These are phyloP conservation scores for Hermatobates lingyangjiaoensis DNA, from an alignment of 1,140 invertebrate genomes.

Conservation along the genomic window DNA sequence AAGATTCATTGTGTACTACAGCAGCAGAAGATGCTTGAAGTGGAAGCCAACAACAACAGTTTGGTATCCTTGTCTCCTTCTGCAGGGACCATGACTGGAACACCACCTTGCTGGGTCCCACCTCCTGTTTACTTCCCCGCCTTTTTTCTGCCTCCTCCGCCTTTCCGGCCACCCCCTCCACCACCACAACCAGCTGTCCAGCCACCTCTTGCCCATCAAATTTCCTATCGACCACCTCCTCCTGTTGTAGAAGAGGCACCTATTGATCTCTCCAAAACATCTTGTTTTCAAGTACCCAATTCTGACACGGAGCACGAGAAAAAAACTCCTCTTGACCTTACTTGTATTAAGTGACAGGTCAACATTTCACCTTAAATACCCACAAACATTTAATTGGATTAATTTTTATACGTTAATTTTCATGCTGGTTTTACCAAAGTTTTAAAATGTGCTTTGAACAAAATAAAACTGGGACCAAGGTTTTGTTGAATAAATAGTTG, in stretches of 20 bases:
- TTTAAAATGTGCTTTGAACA: no score
- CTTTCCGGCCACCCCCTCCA: background rate
- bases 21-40: conserved; percentile 21
- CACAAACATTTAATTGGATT: no score
- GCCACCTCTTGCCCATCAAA: background rate
- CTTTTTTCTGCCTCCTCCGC: background rate
- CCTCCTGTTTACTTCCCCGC: background rate
- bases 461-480: no score
- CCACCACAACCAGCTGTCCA: background rate
- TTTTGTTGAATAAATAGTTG: no score
- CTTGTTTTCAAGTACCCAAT: background rate
- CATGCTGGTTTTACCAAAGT: no score
- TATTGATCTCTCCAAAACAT: conserved; percentile 4
- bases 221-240: conserved; percentile 4
- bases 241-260: conserved; percentile 6
- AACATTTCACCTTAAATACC: no score
- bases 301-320: background rate
- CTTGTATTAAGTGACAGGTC: conserved; percentile 5
- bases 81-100: background rate
- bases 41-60: conserved; percentile 3
- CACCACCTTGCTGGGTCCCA: background rate
- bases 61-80: background rate
- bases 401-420: no score
- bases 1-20: conserved; percentile 39
- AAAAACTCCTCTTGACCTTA: conserved; percentile 7